These are phyloP conservation scores for Ceraclea dissimilis DNA, from an alignment of 2,888 invertebrate species.

Conservation along the genomic window DNA sequence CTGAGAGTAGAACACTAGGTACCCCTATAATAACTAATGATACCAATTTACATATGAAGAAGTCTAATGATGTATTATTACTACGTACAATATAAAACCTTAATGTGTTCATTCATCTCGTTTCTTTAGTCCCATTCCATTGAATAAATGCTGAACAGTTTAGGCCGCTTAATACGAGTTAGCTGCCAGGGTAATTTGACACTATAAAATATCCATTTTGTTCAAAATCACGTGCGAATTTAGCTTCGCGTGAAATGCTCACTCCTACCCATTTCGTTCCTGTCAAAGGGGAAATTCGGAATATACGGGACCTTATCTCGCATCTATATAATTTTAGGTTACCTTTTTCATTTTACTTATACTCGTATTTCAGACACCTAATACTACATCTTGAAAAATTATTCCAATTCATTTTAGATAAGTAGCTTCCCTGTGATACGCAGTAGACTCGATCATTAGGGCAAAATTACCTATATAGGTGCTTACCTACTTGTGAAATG, in stretches of 20 bases:
- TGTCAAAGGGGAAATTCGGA: not conserved
- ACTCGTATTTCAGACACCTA: not conserved
- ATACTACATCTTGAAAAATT: not conserved
- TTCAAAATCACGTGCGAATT: conserved; percentile 13
- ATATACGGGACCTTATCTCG: not conserved
- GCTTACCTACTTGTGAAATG: no score
- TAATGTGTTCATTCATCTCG: not conserved
- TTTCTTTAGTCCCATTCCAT: not conserved
- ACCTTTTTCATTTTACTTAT: not conserved
- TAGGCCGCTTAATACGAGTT: not conserved
- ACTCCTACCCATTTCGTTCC: not conserved
- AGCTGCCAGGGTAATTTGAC: conserved; percentile 8
- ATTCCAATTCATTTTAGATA: not conserved
- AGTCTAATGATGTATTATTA: no score
- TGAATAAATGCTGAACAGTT: not conserved
- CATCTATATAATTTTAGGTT: not conserved
- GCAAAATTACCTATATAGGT: no score
- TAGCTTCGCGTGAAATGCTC: not conserved
- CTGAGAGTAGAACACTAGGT: no score
- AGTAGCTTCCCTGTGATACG: no score
- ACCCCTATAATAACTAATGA: no score
- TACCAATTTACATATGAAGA: no score
- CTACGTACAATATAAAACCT: not conserved
- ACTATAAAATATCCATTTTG: conserved; percentile 18
- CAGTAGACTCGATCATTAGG: no score